A percentile compares a stretch with the other conserved stretches of the same genome.
These are phyloP conservation scores for Ophion obscuratus DNA, from an alignment of 2,888 invertebrate species.

Conservation along the genomic window DNA sequence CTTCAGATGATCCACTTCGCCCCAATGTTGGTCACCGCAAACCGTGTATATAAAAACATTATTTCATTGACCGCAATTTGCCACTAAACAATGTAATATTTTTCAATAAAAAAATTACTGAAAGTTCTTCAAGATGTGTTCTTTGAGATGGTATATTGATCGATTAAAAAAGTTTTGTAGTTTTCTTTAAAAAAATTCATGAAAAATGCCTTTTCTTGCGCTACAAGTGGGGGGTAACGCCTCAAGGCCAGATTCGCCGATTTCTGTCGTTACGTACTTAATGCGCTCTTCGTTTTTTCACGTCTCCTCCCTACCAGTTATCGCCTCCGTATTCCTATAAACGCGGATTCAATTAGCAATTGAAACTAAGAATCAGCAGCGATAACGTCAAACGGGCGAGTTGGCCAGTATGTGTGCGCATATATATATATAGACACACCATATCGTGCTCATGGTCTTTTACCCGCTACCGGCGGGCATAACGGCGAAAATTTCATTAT, in stretches of 20 bases:
- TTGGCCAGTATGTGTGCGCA: not conserved
- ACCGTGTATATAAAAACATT: too few species aligned
- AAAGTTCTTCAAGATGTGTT: too few species aligned
- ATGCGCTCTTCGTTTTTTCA: not conserved
- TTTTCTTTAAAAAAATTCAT: too few species aligned
- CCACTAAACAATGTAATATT: too few species aligned
- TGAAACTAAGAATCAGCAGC: slow-evolving; percentile 64
- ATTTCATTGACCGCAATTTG: too few species aligned
- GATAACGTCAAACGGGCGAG: slow-evolving; percentile 32
- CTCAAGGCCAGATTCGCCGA: slow-evolving; percentile 62
- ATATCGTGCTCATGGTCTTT: slow-evolving; percentile 14
- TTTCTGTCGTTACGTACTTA: not conserved
- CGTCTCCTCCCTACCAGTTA: not conserved
- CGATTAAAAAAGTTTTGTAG: too few species aligned
- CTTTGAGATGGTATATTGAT: too few species aligned
- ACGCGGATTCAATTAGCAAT: slow-evolving; percentile 73
- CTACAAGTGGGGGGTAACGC: too few species aligned
- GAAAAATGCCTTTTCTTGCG: too few species aligned
- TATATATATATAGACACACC: not conserved
- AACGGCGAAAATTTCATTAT: slow-evolving; percentile 74
- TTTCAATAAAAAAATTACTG: too few species aligned
- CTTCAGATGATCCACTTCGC: too few species aligned
- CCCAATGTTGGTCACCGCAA: too few species aligned
- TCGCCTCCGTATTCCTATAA: not conserved
- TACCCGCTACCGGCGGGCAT: slow-evolving; percentile 42